Evolutionary conservation across 2,113 vertebrate species (phyloP).

Genomic region (Ramphastos sulfuratus): DNA sequence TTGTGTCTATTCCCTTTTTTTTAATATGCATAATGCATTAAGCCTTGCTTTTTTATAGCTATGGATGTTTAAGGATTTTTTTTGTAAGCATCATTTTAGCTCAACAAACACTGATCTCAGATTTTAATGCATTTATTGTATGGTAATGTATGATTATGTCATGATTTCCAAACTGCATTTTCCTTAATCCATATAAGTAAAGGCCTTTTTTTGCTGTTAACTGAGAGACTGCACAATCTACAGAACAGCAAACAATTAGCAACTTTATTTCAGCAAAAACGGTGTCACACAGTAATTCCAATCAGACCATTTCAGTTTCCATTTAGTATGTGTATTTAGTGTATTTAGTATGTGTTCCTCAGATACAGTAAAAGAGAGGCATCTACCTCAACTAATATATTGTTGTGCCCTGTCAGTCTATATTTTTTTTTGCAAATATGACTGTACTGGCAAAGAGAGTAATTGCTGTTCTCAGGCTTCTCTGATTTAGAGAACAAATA

Average conservation of each 20-base stretch:
- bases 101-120: background rate
- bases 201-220: slow-evolving; percentile 45
- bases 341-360: background rate
- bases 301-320: background rate
- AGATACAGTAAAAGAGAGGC: background rate
- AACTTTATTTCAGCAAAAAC: slow-evolving; percentile 60
- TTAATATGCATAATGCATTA: background rate
- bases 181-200: slow-evolving; percentile 58
- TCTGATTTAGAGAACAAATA: background rate
- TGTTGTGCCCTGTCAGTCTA: background rate
- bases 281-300: background rate
- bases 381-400: background rate
- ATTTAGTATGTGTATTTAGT: background rate
- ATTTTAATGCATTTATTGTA: slow-evolving; percentile 55
- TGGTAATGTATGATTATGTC: background rate
- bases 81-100: slow-evolving; percentile 19
- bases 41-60: background rate
- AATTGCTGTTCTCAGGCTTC: background rate
- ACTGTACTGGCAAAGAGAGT: background rate
- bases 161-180: slow-evolving; percentile 56
- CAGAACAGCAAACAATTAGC: slow-evolving; percentile 69
- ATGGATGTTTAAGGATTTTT: background rate
- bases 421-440: background rate
- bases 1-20: background rate
- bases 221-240: slow-evolving; percentile 47